Evolutionary conservation across 2,113 vertebrate genomes (phyloP).

Genomic region (Thunnus maccoyii): DNA sequence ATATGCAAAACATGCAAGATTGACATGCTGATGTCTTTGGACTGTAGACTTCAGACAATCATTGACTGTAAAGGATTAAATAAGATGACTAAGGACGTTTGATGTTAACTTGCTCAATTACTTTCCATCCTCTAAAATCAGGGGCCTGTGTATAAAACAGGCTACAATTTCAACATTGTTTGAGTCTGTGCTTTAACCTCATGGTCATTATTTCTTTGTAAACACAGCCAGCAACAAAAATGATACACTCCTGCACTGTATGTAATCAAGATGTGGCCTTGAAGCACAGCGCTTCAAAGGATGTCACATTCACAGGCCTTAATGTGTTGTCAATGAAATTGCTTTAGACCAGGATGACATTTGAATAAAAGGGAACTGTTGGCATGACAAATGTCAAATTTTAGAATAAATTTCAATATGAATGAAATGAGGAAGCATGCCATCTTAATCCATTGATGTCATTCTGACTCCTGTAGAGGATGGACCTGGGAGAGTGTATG

Average conservation of each 20-base stretch:
- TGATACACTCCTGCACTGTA: not conserved
- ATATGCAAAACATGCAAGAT: not conserved
- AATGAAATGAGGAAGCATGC: not conserved
- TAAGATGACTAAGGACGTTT: too few species aligned
- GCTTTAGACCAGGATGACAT: too few species aligned
- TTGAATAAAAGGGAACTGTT: not conserved
- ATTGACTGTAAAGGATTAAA: not conserved
- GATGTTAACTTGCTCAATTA: not conserved
- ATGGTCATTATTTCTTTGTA: not conserved
- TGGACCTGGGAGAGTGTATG: slow-evolving; percentile 98
- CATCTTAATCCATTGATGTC: not conserved
- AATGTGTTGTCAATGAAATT: not conserved
- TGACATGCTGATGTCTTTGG: not conserved
- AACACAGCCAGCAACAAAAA: not conserved
- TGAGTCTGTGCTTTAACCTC: not conserved
- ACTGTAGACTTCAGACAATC: not conserved
- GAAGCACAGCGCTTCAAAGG: not conserved
- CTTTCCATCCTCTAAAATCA: not conserved
- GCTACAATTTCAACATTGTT: not conserved
- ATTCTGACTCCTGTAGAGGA: slow-evolving; percentile 87
- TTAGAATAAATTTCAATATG: too few species aligned
- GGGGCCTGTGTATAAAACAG: not conserved
- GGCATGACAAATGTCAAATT: too few species aligned
- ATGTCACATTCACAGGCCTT: not conserved
- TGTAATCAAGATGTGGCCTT: not conserved